These are phyloP conservation scores for Podilymbus podiceps DNA, from an alignment of 2,113 vertebrate species.

Conservation along the genomic window DNA sequence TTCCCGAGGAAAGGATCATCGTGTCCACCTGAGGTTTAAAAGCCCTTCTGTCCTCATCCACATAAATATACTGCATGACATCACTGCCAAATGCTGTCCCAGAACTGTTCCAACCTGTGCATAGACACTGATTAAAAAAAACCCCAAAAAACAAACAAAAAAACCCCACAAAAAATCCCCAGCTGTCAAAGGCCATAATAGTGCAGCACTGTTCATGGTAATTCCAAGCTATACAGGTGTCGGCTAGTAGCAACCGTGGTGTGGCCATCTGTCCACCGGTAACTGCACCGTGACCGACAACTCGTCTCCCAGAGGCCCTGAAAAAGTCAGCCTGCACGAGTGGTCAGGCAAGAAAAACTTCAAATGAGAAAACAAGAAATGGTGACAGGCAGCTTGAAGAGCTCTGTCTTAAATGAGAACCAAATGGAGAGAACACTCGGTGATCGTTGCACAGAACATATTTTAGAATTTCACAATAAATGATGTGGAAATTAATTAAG, in stretches of 20 bases:
- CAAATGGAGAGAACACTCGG: background rate
- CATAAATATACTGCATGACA: background rate
- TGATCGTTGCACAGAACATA: background rate
- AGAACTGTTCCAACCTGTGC: background rate
- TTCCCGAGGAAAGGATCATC: background rate
- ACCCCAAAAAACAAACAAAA: background rate
- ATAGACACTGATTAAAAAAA: background rate
- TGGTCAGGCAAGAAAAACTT: background rate
- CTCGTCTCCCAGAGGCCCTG: background rate
- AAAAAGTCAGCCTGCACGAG: background rate
- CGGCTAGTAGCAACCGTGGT: background rate
- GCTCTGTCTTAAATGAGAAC: background rate
- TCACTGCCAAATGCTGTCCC: background rate
- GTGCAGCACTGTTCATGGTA: background rate
- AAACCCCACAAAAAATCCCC: too few species aligned
- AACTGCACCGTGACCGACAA: fast-evolving
- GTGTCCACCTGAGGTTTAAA: slow-evolving; percentile 11
- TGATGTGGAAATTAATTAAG: background rate
- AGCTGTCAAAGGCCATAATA: background rate
- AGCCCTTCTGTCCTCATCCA: slow-evolving; percentile 2
- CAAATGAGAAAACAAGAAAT: background rate
- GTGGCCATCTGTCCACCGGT: background rate
- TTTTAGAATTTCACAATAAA: background rate
- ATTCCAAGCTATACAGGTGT: background rate
- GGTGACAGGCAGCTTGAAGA: background rate